Base-by-base conservation (phyloP, 2,797 vertebrate species). In the Limosa lapponica region DNA sequence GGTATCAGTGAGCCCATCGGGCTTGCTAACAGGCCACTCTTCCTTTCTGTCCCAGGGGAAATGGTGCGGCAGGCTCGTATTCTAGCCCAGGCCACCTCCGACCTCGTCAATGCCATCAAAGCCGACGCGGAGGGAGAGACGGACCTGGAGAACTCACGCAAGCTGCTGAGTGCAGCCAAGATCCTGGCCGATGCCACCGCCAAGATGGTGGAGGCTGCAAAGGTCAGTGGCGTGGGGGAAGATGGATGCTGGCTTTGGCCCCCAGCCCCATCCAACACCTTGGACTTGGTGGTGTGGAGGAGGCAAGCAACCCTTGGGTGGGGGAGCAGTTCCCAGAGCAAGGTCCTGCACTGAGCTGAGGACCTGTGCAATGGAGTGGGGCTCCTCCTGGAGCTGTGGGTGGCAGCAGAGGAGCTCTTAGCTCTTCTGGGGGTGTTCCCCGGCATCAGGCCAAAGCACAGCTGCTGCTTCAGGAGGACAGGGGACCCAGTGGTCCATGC, bases 1-100 rank as follows among this genome's bases (percentile, higher is more conserved):
- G 30, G 9, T 72, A 13, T 4, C 1, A 2, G 24, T 41, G 39
- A 48, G 11, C 16, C 32, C 4, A 7, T 27, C 49, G 32, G 25
- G 13, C 23, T 81, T 43, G 24, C 46, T 91, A 41, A 95, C 11
- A 11, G 46, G 39, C 25, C 34, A 43, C 24, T 6, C 20, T 67
- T 64, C 64, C 39, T 59, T 73, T 55, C 46, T 52, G 24, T 84
- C 39, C 46, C 95, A 99, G 99, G 99, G 54, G 99, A 99, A 96
- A 99, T 99, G 99, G 99, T 99, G n/a, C 98, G 99, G 22, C 99
- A 99, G 97, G 99, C 99, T 36, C 99, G 99, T 46, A 99, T 99
- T 95, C 98, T 99, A 13, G 99, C 99, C 23, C 99, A 99, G 95
- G 99, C 99, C 44, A 99, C 99, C 1, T 99, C 99, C 0, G 99